A percentile compares a stretch with the other conserved stretches of the same genome.
phyloP scores from a whole-genome alignment of 2,797 vertebrate species.

The Mus caroli region DNA sequence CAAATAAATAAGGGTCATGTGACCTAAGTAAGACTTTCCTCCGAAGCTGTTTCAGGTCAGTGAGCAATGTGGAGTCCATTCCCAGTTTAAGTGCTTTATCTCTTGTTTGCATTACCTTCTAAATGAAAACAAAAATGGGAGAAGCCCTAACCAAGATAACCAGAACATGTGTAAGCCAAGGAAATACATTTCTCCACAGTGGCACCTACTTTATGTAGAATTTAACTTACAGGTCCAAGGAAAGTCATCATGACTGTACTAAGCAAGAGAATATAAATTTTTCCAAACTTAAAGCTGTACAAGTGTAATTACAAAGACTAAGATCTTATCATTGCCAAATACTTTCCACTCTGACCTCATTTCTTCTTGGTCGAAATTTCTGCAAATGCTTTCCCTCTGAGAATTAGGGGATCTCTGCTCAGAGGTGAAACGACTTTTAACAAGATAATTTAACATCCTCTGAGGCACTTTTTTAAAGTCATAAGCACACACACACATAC shows the following conservation, averaged over 20 bases:
- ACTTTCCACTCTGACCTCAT: constrained; percentile 82
- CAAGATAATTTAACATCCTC: constrained; percentile 61
- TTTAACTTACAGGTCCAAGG: not conserved
- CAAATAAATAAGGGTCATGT: constrained; percentile 30
- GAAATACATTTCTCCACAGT: not conserved
- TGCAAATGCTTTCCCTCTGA: constrained; percentile 71
- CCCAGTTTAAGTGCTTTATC: constrained; percentile 5
- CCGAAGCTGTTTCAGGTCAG: constrained; percentile 37
- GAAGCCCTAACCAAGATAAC: not conserved
- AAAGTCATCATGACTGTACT: not conserved
- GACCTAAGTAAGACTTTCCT: constrained; percentile 35
- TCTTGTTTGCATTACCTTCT: constrained; percentile 39
- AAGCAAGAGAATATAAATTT: not conserved
- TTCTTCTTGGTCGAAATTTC: constrained; percentile 74
- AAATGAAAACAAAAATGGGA: not conserved
- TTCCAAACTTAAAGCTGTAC: constrained; percentile 24
- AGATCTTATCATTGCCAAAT: constrained; percentile 76
- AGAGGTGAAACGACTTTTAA: constrained; percentile 76
- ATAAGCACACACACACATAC: not conserved
- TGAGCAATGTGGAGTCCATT: constrained; percentile 53
- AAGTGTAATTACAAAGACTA: constrained; percentile 59
- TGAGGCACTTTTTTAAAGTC: constrained; percentile 39
- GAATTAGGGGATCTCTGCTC: constrained; percentile 74
- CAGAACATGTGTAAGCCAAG: not conserved
- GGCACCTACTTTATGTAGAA: not conserved